Base-by-base conservation (phyloP, 2,888 invertebrate species). In the Pasiphila rectangulata region DNA sequence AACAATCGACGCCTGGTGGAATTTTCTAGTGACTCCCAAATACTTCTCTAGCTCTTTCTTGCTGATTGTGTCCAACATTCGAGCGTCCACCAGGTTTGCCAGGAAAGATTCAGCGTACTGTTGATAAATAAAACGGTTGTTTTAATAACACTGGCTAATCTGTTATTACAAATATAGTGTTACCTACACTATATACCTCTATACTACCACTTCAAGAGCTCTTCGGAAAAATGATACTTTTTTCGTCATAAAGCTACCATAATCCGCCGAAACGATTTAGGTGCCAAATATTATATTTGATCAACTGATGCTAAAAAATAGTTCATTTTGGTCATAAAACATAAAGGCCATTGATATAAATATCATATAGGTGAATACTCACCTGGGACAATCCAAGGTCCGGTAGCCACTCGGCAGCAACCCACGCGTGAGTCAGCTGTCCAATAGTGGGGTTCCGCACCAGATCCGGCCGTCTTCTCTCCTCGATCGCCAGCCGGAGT, bases 11-110 rank as follows among this genome's bases (percentile, higher is more conserved):
- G 96, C 95, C 83, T 98, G 97, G 86, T 98, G 97, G 81, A 97
- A 97, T 82, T 97, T 97, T 54, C 97, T 91, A 23, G 96, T 96
- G 4, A 98, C 96, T 4, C 95, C 96, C 43, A 98, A 91, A 75
- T 96, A 94, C 79, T 97, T 98, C 79, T 98, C 98, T 68, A 98
- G 87, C 75, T 98, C 98, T 73, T 97, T 97, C 82, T 97, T 96
- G 67, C 96, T 96, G 62, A 98, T 91, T 49, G 96, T 95, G 72
- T 97, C 97, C 73, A 98, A 85, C 93, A 98, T 95, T 46, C 98
- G 91, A 1, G 97, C 98, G 79, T 98, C 98, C 12, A 98, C 96
- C 80, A 98, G 91, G 68, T 95, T 96, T 29, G 94, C 93, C 57
- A 96, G 91, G 79, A 98, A 98, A 37, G 93, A 94, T 66, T 96